These are phyloP conservation scores for Pterois miles DNA, from an alignment of 2,797 vertebrate genomes.

Conservation along the genomic window DNA sequence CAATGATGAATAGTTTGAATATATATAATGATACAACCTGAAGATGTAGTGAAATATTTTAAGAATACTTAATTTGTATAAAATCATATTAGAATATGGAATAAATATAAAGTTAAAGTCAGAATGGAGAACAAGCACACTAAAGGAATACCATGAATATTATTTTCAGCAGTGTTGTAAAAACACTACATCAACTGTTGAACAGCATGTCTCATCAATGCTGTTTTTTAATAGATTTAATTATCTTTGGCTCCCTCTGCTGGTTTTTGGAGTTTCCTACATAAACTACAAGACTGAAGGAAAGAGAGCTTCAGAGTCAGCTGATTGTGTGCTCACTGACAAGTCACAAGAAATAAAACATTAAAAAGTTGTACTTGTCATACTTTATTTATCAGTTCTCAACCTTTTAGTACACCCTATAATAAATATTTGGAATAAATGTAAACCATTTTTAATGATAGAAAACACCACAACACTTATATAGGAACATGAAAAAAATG, in stretches of 20 bases:
- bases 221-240: slow-evolving; percentile 15
- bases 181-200: not conserved
- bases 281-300: not conserved
- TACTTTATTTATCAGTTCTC: not conserved
- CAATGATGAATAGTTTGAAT: not conserved
- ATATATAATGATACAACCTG: not conserved
- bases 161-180: not conserved
- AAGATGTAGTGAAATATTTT: not conserved
- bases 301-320: not conserved
- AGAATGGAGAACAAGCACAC: not conserved
- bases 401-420: not conserved
- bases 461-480: not conserved
- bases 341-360: not conserved
- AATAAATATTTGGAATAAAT: not conserved
- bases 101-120: not conserved
- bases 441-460: not conserved
- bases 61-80: not conserved
- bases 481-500: not conserved
- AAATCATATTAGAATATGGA: not conserved
- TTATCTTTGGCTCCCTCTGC: slow-evolving; percentile 65
- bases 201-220: too few species aligned
- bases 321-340: not conserved
- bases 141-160: not conserved
- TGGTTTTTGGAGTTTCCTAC: slow-evolving; percentile 7
- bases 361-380: not conserved